Evolutionary conservation across 2,888 invertebrate genomes (phyloP), one percentile per base, ranked within the genome.

Genomic region (Frankliniella intonsa): DNA sequence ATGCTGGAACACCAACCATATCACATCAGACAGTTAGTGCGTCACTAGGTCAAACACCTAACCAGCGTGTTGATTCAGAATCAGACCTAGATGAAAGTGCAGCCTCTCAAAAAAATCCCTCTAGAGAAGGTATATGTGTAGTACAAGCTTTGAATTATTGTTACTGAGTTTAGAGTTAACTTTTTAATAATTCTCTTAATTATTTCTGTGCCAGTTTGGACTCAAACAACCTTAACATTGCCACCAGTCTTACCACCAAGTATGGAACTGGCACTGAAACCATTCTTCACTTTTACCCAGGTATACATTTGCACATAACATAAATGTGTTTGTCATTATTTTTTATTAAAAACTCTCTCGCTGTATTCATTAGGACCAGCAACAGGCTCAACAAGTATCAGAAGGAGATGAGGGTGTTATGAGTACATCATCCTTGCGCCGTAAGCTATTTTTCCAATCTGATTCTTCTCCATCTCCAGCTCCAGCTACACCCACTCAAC

Each of bases 181-280:
- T 38, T 38, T 38, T 3, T 3, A 38, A 3, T 38, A 38, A 38
- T 38, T 38, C 5, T 38, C 5, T 38, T 38, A 2, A 38, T 51
- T 65, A 27, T 12, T 62, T 19, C 49, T 83, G 69, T 83, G 85
- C 83, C 86, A 93, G 93, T 89, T 87, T 91, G 90, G 88, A 90
- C 91, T 76, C 93, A 94, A 88, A 94, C 93, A 50, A 87, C 90
- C 83, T 88, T 93, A 84, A 90, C 92, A 50, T 87, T 94, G 83
- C 93, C 93, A 81, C 90, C 91, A 38, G 87, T 90, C 85, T 87
- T 94, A 62, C 93, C 93, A 5, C 88, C 89, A 82, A 90, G 92
- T 86, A 86, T 93, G 38, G 92, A 92, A 87, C 90, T 91, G 85
- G 87, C 90, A 62, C 88, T 93, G 27, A 89, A 90, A 86, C 91